These are phyloP conservation scores for Neocrepidodera transversa DNA, from an alignment of 2,888 invertebrate genomes.

Conservation along the genomic window DNA sequence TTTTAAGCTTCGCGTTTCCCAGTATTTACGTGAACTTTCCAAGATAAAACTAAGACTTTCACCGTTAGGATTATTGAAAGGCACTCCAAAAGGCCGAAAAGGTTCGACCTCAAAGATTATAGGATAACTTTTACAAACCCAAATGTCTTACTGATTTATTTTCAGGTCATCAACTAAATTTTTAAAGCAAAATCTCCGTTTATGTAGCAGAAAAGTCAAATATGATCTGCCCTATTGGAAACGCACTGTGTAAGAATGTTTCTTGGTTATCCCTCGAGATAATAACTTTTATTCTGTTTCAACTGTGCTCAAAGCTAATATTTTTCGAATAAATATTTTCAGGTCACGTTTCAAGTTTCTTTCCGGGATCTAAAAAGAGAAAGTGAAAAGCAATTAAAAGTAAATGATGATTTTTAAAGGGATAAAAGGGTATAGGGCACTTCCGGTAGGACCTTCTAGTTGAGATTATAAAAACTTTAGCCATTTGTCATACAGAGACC, in stretches of 20 bases:
- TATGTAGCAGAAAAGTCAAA: too few species aligned
- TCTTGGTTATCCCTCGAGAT: too few species aligned
- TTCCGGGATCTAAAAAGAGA: conserved; percentile 8
- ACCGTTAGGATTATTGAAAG: conserved; percentile 34
- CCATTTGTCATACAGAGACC: conserved; percentile 15
- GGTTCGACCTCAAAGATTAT: conserved; percentile 26
- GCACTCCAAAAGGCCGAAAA: conserved; percentile 28
- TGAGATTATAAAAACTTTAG: conserved; percentile 17
- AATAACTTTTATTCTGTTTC: conserved; percentile 1
- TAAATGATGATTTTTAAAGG: conserved; percentile 18
- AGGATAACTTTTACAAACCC: conserved; percentile 17
- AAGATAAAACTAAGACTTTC: conserved; percentile 44
- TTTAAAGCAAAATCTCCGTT: background rate
- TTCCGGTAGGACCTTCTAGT: background rate
- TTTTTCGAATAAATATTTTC: conserved; percentile 10
- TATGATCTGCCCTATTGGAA: too few species aligned
- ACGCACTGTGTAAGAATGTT: too few species aligned
- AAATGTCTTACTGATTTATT: conserved; percentile 17
- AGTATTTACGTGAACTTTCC: conserved; percentile 46
- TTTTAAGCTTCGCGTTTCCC: conserved; percentile 49
- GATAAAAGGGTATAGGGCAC: background rate
- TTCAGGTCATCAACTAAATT: conserved; percentile 1
- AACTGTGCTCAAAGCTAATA: conserved; percentile 6
- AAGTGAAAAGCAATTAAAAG: conserved; percentile 26
- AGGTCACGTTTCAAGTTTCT: conserved; percentile 11